phyloP scores from a whole-genome alignment of 2,888 invertebrate species.

The Drosophila falleni region DNA sequence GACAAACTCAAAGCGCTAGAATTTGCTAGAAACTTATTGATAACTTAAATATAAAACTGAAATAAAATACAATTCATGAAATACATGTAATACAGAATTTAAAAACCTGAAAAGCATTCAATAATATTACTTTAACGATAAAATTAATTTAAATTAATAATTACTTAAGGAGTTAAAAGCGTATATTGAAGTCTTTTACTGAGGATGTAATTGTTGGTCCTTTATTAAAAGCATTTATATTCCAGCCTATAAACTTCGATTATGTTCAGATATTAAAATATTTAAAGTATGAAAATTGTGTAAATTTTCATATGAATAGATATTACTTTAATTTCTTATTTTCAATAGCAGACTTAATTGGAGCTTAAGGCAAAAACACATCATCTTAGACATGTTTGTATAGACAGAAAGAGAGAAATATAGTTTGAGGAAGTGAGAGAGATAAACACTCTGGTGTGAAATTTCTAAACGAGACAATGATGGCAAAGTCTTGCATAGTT shows the following conservation, averaged over 20 bases:
- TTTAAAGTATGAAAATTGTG: background rate
- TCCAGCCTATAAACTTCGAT: background rate
- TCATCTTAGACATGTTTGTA: background rate
- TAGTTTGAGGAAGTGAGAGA: background rate
- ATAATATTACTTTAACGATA: background rate
- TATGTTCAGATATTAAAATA: background rate
- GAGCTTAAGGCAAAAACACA: background rate
- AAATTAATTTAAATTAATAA: background rate
- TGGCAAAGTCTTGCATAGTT: constrained; percentile 36
- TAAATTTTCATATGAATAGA: background rate
- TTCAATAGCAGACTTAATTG: background rate
- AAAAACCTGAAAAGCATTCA: too few relatives aligned
- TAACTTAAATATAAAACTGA: too few relatives aligned
- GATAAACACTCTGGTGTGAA: background rate
- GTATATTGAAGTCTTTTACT: too few relatives aligned
- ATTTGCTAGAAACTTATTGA: too few relatives aligned
- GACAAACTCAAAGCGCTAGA: too few relatives aligned
- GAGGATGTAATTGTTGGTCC: too few relatives aligned
- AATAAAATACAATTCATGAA: too few relatives aligned
- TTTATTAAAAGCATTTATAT: background rate
- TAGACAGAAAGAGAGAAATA: background rate
- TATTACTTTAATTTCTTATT: background rate
- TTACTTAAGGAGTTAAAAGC: too few relatives aligned
- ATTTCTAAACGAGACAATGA: constrained; percentile 36
- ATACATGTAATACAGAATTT: too few relatives aligned